A percentile compares a stretch with the other conserved stretches of the same genome.
phyloP scores from a whole-genome alignment of 2,797 vertebrate species.

The Channa striata region DNA sequence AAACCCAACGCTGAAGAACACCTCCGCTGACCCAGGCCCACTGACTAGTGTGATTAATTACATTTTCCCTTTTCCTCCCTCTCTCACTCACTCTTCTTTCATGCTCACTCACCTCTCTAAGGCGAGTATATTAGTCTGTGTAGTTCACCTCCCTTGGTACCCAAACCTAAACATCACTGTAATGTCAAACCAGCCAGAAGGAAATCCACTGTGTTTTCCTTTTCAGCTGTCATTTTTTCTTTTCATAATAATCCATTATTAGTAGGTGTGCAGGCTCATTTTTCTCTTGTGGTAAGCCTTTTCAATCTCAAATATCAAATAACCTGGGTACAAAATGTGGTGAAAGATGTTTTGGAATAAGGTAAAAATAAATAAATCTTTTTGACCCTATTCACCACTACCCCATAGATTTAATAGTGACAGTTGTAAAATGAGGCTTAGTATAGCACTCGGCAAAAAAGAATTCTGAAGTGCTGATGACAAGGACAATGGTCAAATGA shows the following conservation, averaged over 20 bases:
- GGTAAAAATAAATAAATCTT: conserved; percentile 53
- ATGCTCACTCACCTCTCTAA: conserved; percentile 36
- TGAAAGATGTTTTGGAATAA: conserved; percentile 61
- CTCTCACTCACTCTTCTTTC: conserved; percentile 30
- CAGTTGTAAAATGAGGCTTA: conserved; percentile 55
- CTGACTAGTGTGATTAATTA: conserved; percentile 80
- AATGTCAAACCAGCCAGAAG: conserved; percentile 66
- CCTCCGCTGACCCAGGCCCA: conserved; percentile 59
- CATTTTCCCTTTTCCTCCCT: conserved; percentile 58
- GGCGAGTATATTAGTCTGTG: conserved; percentile 58
- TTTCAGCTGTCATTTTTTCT: conserved; percentile 63
- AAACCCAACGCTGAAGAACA: conserved; percentile 64
- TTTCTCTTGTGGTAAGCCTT: conserved; percentile 55
- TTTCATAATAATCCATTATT: conserved; percentile 66
- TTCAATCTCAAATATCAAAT: conserved; percentile 66
- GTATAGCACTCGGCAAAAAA: conserved; percentile 24
- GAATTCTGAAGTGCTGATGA: conserved; percentile 33
- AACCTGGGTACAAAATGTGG: conserved; percentile 44
- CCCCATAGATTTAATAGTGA: conserved; percentile 41
- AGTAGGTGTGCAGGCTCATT: conserved; percentile 35
- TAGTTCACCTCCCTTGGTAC: conserved; percentile 72
- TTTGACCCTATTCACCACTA: conserved; percentile 49
- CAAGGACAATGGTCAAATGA: conserved; percentile 55
- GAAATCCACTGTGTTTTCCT: conserved; percentile 75
- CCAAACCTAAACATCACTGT: conserved; percentile 72